Evolutionary conservation across 2,797 vertebrate genomes (phyloP).

Genomic region (Sebastes nivosus): DNA sequence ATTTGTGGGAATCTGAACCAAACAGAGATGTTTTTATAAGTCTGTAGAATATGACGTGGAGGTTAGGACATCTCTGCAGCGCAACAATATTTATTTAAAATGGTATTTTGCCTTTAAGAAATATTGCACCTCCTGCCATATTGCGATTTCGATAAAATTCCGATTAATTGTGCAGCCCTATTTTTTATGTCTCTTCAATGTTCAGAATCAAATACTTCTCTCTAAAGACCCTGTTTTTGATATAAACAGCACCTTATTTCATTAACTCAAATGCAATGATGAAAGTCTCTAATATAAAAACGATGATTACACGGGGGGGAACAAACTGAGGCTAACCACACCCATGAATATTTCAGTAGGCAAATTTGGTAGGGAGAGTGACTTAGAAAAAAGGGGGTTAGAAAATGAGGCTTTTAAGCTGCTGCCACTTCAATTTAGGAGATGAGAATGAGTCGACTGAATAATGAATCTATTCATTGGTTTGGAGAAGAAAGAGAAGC

Average conservation of each 20-base stretch:
- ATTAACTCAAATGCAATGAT: neutral
- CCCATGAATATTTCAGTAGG: slow-evolving; percentile 71
- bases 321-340: slow-evolving; percentile 27
- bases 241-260: neutral
- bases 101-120: too few species aligned
- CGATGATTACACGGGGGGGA: neutral
- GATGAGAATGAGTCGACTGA: slow-evolving; percentile 81
- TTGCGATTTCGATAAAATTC: too few species aligned
- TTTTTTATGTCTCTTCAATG: neutral
- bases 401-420: slow-evolving; percentile 72
- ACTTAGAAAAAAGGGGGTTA: slow-evolving; percentile 21
- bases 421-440: slow-evolving; percentile 83
- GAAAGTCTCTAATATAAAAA: slow-evolving; percentile 18
- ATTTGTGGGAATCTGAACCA: too few species aligned
- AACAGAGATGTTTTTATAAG: too few species aligned
- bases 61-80: too few species aligned
- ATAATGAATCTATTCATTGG: slow-evolving; percentile 86
- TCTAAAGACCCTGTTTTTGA: neutral
- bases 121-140: too few species aligned
- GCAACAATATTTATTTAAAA: too few species aligned
- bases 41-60: too few species aligned
- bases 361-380: slow-evolving; percentile 47
- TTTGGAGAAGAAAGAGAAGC: slow-evolving; percentile 76
- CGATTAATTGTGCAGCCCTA: too few species aligned
- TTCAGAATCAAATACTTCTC: neutral